These are phyloP conservation scores for Holothuria scabra DNA, from an alignment of 53 echinoderm and acorn worm genomes.

Conservation along the genomic window DNA sequence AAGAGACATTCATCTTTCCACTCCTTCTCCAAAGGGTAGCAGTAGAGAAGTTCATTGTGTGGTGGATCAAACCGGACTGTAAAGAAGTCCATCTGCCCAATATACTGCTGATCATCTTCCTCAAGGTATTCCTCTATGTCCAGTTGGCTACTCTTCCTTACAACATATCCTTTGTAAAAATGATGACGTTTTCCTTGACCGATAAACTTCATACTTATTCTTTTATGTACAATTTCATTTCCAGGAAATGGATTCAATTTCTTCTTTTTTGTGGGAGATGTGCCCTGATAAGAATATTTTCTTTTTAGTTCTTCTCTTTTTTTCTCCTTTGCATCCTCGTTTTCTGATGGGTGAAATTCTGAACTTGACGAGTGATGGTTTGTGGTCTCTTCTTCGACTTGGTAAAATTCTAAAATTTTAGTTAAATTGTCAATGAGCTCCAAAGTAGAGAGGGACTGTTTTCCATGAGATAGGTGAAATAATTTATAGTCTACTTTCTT, in stretches of 20 bases:
- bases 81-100: not conserved
- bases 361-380: too few relatives aligned
- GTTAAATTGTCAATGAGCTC: not conserved
- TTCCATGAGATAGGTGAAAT: slow-evolving; percentile 36
- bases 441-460: not conserved
- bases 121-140: not conserved
- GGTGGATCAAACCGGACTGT: not conserved
- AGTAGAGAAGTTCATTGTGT: not conserved
- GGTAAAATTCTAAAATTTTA: not conserved
- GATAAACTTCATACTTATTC: slow-evolving; percentile 4
- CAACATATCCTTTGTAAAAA: not conserved
- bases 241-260: slow-evolving; percentile 40
- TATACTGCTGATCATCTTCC: not conserved
- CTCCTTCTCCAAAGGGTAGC: not conserved
- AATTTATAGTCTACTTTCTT: slow-evolving; percentile 33
- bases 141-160: not conserved
- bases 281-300: slow-evolving; percentile 18
- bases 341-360: not conserved
- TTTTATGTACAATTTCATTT: slow-evolving; percentile 35
- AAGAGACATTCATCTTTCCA: not conserved
- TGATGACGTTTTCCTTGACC: not conserved
- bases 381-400: not conserved
- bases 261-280: not conserved
- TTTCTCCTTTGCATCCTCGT: not conserved
- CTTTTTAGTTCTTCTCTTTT: slow-evolving; percentile 13